Percentiles rank a stretch among this genome's conserved stretches.
Evolutionary conservation across 2,888 invertebrate genomes (phyloP).

Genomic region (Trachelus troglodyta): DNA sequence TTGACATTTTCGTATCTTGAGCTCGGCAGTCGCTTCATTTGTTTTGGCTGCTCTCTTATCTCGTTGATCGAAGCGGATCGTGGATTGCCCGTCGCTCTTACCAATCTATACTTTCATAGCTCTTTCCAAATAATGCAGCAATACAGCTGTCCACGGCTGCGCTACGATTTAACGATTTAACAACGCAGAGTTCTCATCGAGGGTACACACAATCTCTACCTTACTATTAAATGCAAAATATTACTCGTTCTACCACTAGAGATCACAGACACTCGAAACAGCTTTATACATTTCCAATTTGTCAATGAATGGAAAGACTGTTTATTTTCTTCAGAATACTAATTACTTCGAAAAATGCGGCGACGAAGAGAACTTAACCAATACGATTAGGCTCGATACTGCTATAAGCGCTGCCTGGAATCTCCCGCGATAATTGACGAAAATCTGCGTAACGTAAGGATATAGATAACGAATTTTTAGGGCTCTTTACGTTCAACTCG

Average conservation of each 20-base stretch:
- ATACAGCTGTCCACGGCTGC: no score
- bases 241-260: constrained; percentile 27
- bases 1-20: background rate
- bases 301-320: constrained; percentile 32
- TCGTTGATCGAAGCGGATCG: no score
- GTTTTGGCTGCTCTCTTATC: background rate
- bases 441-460: no score
- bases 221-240: constrained; percentile 20
- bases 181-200: no score
- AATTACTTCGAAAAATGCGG: constrained; percentile 18
- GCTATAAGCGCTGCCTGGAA: constrained; percentile 38
- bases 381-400: constrained; percentile 33
- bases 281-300: constrained; percentile 46
- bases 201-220: background rate
- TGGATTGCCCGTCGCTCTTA: no score
- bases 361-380: constrained; percentile 32
- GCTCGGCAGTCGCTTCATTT: background rate
- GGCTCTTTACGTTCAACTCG: no score
- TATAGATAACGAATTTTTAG: no score
- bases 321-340: constrained; percentile 19
- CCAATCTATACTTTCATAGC: no score
- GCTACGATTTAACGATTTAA: no score
- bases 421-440: background rate
- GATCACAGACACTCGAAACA: constrained; percentile 27
- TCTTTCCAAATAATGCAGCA: no score